These are phyloP conservation scores for Spongia lamella DNA, from an alignment of 37 sponge, comb jelly and placozoan species.

Conservation along the genomic window DNA sequence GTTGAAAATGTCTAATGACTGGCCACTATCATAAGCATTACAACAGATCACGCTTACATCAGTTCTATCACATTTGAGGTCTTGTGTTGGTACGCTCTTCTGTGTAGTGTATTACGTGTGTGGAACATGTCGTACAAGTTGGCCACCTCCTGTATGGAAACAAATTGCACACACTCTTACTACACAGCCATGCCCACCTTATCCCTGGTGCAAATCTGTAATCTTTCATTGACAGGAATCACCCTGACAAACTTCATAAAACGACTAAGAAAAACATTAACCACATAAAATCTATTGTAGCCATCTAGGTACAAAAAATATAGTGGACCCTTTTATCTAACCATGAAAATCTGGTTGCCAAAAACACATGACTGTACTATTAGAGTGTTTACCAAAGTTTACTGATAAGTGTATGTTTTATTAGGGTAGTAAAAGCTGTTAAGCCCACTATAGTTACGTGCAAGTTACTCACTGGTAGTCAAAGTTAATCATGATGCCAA, in stretches of 20 bases:
- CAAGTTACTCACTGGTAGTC: constrained; percentile 63
- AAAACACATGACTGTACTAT: no score
- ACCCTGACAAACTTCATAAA: constrained; percentile 83
- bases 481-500: constrained; percentile 86
- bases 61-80: constrained; percentile 69
- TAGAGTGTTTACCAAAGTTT: no score
- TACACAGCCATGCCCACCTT: constrained; percentile 50
- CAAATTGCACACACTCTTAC: neutral
- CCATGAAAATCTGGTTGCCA: no score
- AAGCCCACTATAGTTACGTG: no score
- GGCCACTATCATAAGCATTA: no score
- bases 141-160: constrained; percentile 72
- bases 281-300: no score
- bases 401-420: no score
- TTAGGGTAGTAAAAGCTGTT: no score
- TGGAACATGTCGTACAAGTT: constrained; percentile 97
- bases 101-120: constrained; percentile 77
- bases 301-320: no score
- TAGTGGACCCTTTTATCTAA: no score
- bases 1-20: no score
- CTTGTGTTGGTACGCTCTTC: constrained; percentile 95
- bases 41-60: no score
- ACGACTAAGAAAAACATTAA: constrained; percentile 11
- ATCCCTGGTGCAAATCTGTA: constrained; percentile 85
- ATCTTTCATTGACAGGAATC: constrained; percentile 61